Conservation (phyloP, 2,888 invertebrate genomes). For the Nomada flava region DNA sequence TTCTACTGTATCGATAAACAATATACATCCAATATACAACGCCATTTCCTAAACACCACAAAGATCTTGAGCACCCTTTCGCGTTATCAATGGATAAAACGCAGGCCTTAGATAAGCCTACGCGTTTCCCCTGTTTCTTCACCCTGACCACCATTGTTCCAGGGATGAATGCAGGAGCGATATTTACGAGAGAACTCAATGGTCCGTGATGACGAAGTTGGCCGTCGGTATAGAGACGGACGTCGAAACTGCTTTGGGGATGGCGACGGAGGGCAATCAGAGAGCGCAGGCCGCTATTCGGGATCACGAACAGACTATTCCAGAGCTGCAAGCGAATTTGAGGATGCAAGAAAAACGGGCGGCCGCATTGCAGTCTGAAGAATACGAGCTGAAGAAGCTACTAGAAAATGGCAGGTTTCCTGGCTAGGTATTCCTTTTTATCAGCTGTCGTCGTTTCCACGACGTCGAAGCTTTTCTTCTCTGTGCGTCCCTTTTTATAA, state of each 20-base stretch:
- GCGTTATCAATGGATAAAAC: not conserved
- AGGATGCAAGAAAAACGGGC: conserved; percentile 35
- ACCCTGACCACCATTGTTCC: conserved; percentile 24
- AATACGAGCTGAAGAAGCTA: conserved; percentile 22
- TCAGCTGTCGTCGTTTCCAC: conserved; percentile 9
- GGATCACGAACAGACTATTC: conserved; percentile 50
- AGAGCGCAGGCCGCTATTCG: conserved; percentile 37
- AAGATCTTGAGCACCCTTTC: not conserved
- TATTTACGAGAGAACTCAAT: conserved; percentile 71
- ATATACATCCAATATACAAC: not conserved
- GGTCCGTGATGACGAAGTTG: conserved; percentile 72
- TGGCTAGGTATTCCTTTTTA: conserved; percentile 13
- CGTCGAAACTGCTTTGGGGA: conserved; percentile 52
- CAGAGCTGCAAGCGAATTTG: conserved; percentile 38
- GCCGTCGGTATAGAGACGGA: conserved; percentile 61
- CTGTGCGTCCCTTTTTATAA: not conserved
- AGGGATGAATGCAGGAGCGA: conserved; percentile 61
- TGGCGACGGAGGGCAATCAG: conserved; percentile 52
- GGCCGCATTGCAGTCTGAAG: conserved; percentile 42
- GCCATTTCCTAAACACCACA: not conserved
- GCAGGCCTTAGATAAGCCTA: not conserved
- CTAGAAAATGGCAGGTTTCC: conserved; percentile 60
- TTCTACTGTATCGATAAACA: not conserved
- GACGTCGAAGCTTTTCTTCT: not conserved
- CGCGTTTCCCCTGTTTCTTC: not conserved